Evolutionary conservation across 2,797 vertebrate species (phyloP).

Genomic region (Cynodonichthys magdalenae): DNA sequence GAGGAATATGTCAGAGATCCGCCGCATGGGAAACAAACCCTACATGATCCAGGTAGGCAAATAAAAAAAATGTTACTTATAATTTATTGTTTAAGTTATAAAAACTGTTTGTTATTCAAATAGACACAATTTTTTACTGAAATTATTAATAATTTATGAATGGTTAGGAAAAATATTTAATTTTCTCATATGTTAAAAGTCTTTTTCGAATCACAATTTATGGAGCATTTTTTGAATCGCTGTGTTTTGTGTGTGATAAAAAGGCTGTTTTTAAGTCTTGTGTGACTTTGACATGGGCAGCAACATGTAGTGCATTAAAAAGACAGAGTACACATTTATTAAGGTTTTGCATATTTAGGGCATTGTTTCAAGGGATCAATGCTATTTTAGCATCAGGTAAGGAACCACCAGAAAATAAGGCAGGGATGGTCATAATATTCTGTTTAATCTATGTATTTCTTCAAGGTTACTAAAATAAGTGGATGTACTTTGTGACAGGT

Average conservation of each 20-base stretch:
- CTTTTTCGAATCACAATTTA: not conserved
- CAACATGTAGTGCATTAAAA: not conserved
- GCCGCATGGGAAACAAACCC: slow-evolving; percentile 96
- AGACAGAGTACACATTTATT: no score
- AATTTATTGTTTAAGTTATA: no score
- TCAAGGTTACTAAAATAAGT: slow-evolving; percentile 4
- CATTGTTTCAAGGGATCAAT: not conserved
- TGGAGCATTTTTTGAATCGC: no score
- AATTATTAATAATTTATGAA: no score
- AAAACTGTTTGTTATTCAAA: no score
- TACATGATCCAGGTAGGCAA: slow-evolving; percentile 91
- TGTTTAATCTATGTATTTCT: not conserved
- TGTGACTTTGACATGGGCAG: not conserved
- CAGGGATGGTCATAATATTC: not conserved
- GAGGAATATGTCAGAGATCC: slow-evolving; percentile 96
- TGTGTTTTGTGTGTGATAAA: not conserved
- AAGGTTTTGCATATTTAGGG: no score
- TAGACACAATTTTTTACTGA: no score
- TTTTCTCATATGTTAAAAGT: not conserved
- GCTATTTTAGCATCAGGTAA: not conserved
- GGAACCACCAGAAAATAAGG: not conserved
- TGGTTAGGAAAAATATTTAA: no score
- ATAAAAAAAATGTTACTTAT: not conserved
- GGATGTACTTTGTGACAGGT: slow-evolving; percentile 78
- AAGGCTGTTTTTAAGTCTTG: not conserved